Evolutionary conservation across 2,888 invertebrate species (phyloP).

Genomic region (Drosophila atroscutellata): DNA sequence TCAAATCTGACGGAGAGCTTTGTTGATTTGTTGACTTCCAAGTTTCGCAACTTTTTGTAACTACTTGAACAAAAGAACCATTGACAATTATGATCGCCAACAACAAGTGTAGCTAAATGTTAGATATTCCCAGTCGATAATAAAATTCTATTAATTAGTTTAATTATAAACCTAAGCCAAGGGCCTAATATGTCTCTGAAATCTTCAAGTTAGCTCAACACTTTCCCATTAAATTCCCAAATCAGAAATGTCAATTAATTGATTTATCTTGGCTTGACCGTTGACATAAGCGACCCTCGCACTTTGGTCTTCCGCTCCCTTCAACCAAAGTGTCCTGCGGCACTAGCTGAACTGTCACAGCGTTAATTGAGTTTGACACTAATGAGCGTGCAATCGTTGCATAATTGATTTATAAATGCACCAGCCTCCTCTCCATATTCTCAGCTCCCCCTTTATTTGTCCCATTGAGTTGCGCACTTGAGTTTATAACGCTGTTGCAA

Average conservation of each 20-base stretch:
- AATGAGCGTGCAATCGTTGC: constrained; percentile 80
- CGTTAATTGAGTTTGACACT: constrained; percentile 81
- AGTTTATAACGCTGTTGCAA: constrained; percentile 74
- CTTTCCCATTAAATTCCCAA: background rate
- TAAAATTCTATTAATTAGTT: background rate
- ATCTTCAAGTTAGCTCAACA: background rate
- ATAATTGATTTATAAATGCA: constrained; percentile 80
- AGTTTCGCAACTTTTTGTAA: background rate
- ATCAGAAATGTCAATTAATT: constrained; percentile 43
- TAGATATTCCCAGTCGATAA: background rate
- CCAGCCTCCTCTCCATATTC: constrained; percentile 13
- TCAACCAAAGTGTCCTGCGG: constrained; percentile 22
- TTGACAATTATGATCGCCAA: background rate
- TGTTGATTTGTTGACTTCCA: background rate
- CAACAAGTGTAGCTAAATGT: background rate
- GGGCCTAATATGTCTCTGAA: too few species aligned
- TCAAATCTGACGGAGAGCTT: background rate
- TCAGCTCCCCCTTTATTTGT: background rate
- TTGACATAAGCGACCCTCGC: constrained; percentile 21
- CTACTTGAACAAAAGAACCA: background rate
- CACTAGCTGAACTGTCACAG: constrained; percentile 66
- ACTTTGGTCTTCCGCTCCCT: background rate
- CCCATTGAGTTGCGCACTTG: constrained; percentile 59
- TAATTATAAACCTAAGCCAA: background rate
- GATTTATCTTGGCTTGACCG: constrained; percentile 42